A percentile compares a stretch with the other conserved stretches of the same genome.
phyloP scores from a whole-genome alignment of 1,140 invertebrate species.

The Tetraneura akinire region DNA sequence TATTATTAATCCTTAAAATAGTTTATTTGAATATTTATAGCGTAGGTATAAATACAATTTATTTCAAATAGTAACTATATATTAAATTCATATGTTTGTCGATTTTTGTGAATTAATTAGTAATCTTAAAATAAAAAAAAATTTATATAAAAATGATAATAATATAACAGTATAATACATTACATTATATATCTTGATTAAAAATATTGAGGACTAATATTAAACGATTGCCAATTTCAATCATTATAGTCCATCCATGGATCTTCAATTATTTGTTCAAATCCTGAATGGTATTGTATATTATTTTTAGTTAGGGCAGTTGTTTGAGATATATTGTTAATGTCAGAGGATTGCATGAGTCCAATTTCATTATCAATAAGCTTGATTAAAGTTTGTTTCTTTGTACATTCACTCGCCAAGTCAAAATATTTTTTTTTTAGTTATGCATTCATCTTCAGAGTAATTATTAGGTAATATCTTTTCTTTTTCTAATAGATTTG shows the following conservation, averaged over 20 bases:
- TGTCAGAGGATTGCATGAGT: too few relatives aligned
- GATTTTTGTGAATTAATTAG: too few relatives aligned
- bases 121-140: too few relatives aligned
- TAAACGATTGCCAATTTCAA: neutral
- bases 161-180: too few relatives aligned
- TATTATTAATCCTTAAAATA: too few relatives aligned
- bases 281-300: neutral
- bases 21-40: too few relatives aligned
- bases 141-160: too few relatives aligned
- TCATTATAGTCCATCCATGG: slow-evolving; percentile 41
- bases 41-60: too few relatives aligned
- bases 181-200: too few relatives aligned
- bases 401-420: neutral
- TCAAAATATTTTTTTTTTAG: neutral
- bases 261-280: slow-evolving; percentile 44
- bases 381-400: neutral
- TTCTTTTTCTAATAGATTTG: neutral
- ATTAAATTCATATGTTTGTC: too few relatives aligned
- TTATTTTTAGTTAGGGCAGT: neutral
- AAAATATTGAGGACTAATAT: slow-evolving; percentile 30
- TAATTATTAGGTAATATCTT: neutral
- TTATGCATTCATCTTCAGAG: neutral
- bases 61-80: too few relatives aligned
- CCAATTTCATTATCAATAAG: neutral
- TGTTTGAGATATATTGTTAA: neutral